Conservation (phyloP, 2,888 invertebrate species). For the Eupithecia exiguata region DNA sequence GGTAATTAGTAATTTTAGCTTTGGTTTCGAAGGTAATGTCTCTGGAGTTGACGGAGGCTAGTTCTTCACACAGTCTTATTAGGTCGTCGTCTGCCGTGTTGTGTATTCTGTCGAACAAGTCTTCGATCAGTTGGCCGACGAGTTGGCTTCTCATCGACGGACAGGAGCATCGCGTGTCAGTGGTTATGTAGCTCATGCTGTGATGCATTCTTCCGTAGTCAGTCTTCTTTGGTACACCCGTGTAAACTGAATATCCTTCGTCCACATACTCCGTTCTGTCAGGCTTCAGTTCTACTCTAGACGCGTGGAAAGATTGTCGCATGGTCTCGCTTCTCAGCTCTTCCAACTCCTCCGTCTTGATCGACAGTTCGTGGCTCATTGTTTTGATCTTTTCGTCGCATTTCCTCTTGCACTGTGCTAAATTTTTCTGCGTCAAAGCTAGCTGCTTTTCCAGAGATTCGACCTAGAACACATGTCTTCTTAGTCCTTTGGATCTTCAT, state of each 20-base stretch:
- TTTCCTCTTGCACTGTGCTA: conserved; percentile 81
- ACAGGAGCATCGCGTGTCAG: conserved; percentile 75
- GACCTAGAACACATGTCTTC: conserved; percentile 81
- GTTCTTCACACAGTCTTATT: conserved; percentile 71
- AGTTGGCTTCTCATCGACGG: conserved; percentile 77
- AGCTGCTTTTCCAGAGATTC: conserved; percentile 85
- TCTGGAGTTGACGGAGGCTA: conserved; percentile 61
- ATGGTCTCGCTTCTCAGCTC: conserved; percentile 76
- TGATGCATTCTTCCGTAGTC: conserved; percentile 79
- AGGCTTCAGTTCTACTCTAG: conserved; percentile 74
- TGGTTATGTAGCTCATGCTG: conserved; percentile 77
- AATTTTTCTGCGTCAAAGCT: conserved; percentile 79
- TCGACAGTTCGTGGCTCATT: conserved; percentile 84
- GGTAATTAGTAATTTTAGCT: conserved; percentile 81
- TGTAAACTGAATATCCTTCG: conserved; percentile 78
- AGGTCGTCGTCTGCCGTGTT: conserved; percentile 74
- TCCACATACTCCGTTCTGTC: conserved; percentile 78
- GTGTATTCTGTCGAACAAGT: conserved; percentile 77
- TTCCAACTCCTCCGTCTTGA: conserved; percentile 80
- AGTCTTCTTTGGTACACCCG: conserved; percentile 78
- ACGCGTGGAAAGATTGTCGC: conserved; percentile 75
- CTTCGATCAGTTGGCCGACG: conserved; percentile 78
- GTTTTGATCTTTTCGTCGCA: conserved; percentile 83
- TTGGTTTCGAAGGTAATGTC: conserved; percentile 74
- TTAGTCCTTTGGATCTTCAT: conserved; percentile 67